phyloP scores from a whole-genome alignment of 2,888 invertebrate genomes.

The Ophion ellenae region DNA sequence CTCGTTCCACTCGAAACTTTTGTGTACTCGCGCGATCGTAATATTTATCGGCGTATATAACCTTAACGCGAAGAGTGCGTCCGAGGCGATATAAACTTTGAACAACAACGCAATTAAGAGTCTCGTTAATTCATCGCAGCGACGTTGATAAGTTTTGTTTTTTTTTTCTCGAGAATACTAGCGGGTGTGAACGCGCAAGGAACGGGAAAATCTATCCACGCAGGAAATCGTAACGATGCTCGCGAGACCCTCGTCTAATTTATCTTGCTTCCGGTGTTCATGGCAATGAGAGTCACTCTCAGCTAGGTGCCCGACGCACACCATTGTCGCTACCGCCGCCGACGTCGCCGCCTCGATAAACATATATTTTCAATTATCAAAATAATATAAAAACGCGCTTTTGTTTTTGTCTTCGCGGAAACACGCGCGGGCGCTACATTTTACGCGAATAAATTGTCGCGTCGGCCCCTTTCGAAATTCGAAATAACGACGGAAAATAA shows the following conservation, averaged over 20 bases:
- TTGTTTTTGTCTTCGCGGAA: constrained; percentile 16
- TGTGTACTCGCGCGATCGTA: constrained; percentile 21
- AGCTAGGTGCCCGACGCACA: constrained; percentile 28
- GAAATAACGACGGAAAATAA: neutral
- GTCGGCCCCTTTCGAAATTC: constrained; percentile 1
- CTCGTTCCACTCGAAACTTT: constrained; percentile 1
- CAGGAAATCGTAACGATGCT: constrained; percentile 12
- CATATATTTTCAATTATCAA: constrained; percentile 21
- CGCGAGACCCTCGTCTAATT: constrained; percentile 9
- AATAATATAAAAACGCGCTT: constrained; percentile 7
- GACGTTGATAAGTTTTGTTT: constrained; percentile 1
- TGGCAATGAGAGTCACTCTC: constrained; percentile 39
- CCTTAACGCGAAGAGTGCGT: constrained; percentile 31
- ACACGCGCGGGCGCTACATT: neutral
- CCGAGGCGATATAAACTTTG: constrained; percentile 6
- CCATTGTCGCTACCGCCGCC: constrained; percentile 19
- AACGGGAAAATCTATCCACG: neutral
- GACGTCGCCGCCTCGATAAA: constrained; percentile 26
- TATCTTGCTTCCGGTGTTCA: constrained; percentile 36
- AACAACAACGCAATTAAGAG: constrained; percentile 13
- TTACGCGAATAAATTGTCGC: neutral
- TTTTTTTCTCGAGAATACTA: neutral
- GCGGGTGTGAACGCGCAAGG: neutral
- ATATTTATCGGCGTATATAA: constrained; percentile 17
- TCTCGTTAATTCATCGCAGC: neutral